Percentiles rank a stretch among this genome's conserved stretches.
These are phyloP conservation scores for Jordanella pulchra DNA, from an alignment of 2,797 vertebrate genomes.

Conservation along the genomic window DNA sequence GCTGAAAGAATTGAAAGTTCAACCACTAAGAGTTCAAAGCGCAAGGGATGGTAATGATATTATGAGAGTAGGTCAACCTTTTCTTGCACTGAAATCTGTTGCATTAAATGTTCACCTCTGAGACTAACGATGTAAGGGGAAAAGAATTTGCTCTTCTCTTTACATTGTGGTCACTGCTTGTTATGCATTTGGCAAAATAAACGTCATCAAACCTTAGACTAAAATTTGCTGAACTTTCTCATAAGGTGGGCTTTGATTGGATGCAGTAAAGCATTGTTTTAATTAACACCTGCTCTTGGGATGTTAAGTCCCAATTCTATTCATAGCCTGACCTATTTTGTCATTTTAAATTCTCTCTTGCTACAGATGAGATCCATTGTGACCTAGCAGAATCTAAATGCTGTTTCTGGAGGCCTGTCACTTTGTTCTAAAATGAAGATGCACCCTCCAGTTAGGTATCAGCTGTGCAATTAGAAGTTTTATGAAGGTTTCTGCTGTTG, in stretches of 20 bases:
- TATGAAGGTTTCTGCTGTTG: background rate
- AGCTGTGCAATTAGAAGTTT: conserved; percentile 18
- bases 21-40: conserved; percentile 15
- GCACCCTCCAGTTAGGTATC: conserved; percentile 19
- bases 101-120: conserved; percentile 33
- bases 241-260: conserved; percentile 5
- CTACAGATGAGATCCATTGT: conserved; percentile 16
- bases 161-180: background rate
- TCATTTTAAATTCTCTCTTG: conserved; percentile 12
- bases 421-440: conserved; percentile 26
- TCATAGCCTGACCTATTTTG: conserved; percentile 53
- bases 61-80: conserved; percentile 24
- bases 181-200: background rate
- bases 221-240: conserved; percentile 5
- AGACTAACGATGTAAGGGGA: conserved; percentile 23
- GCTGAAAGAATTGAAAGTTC: conserved; percentile 10
- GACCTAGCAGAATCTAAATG: conserved; percentile 22
- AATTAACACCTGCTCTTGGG: conserved; percentile 47
- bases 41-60: conserved; percentile 7
- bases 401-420: conserved; percentile 13
- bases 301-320: conserved; percentile 41
- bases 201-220: background rate
- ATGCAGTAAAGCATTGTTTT: conserved; percentile 21
- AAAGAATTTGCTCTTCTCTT: conserved; percentile 35
- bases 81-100: conserved; percentile 30